Conservation (phyloP, 2,888 invertebrate genomes). For the Bimastos eiseni region DNA sequence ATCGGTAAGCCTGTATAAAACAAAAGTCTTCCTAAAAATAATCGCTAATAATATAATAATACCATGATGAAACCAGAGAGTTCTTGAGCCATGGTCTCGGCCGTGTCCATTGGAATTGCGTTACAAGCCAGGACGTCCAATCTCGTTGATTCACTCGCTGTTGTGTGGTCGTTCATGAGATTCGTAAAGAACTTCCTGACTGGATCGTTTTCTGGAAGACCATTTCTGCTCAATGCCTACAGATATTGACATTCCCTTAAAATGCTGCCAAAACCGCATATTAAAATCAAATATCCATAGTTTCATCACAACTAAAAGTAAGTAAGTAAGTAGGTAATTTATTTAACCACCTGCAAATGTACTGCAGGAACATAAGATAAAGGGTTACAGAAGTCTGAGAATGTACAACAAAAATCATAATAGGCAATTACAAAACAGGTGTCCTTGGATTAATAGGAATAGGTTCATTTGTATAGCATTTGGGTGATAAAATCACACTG, state of each 20-base stretch:
- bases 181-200: slow-evolving; percentile 56
- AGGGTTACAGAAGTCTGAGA: too few relatives aligned
- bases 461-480: too few relatives aligned
- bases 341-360: too few relatives aligned
- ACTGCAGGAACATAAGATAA: too few relatives aligned
- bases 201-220: slow-evolving; percentile 49
- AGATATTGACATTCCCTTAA: background rate
- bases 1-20: background rate
- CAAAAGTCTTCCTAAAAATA: background rate
- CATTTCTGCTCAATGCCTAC: slow-evolving; percentile 55
- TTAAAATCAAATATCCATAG: background rate
- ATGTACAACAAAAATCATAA: too few relatives aligned
- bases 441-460: too few relatives aligned
- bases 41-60: slow-evolving; percentile 46
- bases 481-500: too few relatives aligned
- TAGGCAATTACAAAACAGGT: too few relatives aligned
- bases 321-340: too few relatives aligned
- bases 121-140: slow-evolving; percentile 57
- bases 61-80: slow-evolving; percentile 49
- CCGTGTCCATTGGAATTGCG: slow-evolving; percentile 48
- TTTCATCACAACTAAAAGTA: background rate
- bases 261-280: background rate
- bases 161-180: slow-evolving; percentile 52
- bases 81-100: slow-evolving; percentile 45
- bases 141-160: slow-evolving; percentile 44